These are phyloP conservation scores for Ciona savignyi DNA, from an alignment of 23 tunicate genomes.

Conservation along the genomic window DNA sequence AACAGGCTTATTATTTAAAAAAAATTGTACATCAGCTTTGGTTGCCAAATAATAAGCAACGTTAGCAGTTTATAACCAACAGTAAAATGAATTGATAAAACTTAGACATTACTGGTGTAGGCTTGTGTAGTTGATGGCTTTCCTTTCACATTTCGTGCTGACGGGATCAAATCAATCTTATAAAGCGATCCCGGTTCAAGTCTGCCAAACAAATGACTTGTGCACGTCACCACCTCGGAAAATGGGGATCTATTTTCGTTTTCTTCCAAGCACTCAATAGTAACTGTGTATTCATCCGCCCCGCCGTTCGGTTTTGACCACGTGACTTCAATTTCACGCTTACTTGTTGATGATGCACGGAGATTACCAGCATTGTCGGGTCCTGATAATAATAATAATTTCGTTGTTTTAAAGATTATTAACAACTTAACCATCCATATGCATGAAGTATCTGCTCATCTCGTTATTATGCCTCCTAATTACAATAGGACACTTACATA, in stretches of 20 bases:
- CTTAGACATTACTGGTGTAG: slow-evolving; percentile 43
- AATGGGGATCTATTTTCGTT: slow-evolving; percentile 13
- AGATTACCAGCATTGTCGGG: slow-evolving; percentile 27
- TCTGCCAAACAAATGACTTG: slow-evolving; percentile 19
- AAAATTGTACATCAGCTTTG: neutral
- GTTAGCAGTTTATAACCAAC: neutral
- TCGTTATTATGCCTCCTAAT: no score
- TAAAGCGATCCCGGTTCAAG: slow-evolving; percentile 51
- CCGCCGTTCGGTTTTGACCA: slow-evolving; percentile 70
- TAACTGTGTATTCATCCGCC: slow-evolving; percentile 33
- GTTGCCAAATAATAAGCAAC: neutral
- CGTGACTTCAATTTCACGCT: slow-evolving; percentile 26
- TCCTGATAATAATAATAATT: no score
- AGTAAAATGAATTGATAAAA: no score
- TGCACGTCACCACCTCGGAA: neutral
- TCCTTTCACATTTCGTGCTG: slow-evolving; percentile 28
- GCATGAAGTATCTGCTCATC: no score
- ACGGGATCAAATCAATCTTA: slow-evolving; percentile 29
- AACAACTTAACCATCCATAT: no score
- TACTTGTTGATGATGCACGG: slow-evolving; percentile 8
- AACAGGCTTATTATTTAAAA: no score
- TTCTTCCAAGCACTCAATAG: slow-evolving; percentile 2
- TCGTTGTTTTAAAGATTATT: no score
- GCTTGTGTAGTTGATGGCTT: slow-evolving; percentile 6
- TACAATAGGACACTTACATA: no score